Base-by-base conservation (phyloP, 2,797 vertebrate species). In the Lemur catta region DNA sequence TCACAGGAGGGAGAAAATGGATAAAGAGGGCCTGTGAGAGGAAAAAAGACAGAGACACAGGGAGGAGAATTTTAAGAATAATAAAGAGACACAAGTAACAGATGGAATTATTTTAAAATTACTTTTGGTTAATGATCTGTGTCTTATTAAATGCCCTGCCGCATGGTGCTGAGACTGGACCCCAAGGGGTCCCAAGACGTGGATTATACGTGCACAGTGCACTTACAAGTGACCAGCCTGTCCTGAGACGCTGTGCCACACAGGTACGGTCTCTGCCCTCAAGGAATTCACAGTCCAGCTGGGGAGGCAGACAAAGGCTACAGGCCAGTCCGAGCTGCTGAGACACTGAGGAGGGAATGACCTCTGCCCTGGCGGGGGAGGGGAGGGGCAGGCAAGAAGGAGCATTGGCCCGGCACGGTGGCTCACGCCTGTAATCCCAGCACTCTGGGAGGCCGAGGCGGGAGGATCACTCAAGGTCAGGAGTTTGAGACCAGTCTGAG, bases 41-140 rank as follows among this genome's bases (percentile, higher is more conserved):
- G 13, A 26, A 69, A 57, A 50, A 14, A 7, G 26, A 46, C 22
- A 9, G 55, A 76, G 22, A 43, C 26, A 0, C 0, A 33, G 46
- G 50, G 5, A 55, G 61, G 38, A 55, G 55, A 35, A 46, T 13
- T 63, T 88, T 41, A 80, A 87, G 86, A 41, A 35, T 65, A 7
- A 59, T 15, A 46, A n/a, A 92, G 35, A 38, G 75, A 79, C 52
- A 80, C n/a, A 30, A 76, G 76, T 65, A 75, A 61, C 20, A 65
- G 33, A 15, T 72, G 72, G 67, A 74, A 84, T 48, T 50, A 41
- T 38, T 89, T 92, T 92, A 41, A 91, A 90, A 71, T 59, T 80
- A 59, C 87, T 93, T 65, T 63, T 55, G 93, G 52, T 46, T 81
- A 81, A 78, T 22, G 55, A 18, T 26, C 79, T 75, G 17, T 79